A percentile compares a stretch with the other conserved stretches of the same genome.
These are phyloP conservation scores for Hephaestus fuliginosus DNA, from an alignment of 2,797 vertebrate genomes.

Conservation along the genomic window DNA sequence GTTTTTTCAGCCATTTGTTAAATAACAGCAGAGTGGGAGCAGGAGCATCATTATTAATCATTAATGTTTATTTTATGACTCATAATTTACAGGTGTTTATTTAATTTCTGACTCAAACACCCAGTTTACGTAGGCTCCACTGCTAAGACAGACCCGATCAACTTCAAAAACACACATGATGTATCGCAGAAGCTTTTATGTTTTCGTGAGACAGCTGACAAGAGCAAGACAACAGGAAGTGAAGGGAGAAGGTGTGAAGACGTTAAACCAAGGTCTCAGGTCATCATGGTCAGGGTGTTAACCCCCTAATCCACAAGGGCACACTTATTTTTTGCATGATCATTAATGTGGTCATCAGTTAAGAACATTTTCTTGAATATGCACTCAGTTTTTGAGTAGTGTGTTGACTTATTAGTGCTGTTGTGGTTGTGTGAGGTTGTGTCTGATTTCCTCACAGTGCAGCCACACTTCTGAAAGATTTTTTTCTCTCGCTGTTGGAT, in stretches of 20 bases:
- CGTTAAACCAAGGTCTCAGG: not conserved
- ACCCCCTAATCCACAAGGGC: too few species aligned
- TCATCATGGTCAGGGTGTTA: not conserved
- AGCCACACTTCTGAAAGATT: not conserved
- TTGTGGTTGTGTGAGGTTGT: conserved; percentile 19
- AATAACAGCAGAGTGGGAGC: not conserved
- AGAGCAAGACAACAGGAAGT: not conserved
- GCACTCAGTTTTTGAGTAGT: not conserved
- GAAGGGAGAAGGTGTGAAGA: not conserved
- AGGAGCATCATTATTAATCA: not conserved
- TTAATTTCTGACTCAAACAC: not conserved
- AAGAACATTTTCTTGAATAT: not conserved
- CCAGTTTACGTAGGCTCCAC: not conserved
- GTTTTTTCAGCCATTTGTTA: not conserved
- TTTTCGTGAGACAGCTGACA: not conserved
- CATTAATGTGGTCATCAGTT: not conserved
- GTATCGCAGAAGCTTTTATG: not conserved
- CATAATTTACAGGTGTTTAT: not conserved
- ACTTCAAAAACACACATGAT: not conserved
- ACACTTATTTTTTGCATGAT: not conserved
- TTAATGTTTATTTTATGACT: not conserved
- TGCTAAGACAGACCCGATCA: not conserved
- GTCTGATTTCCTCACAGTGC: conserved; percentile 10
- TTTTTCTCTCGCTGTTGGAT: not conserved
- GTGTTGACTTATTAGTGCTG: not conserved